Evolutionary conservation across 2,797 vertebrate species (phyloP).

Genomic region (Petrocephalus sullivani): DNA sequence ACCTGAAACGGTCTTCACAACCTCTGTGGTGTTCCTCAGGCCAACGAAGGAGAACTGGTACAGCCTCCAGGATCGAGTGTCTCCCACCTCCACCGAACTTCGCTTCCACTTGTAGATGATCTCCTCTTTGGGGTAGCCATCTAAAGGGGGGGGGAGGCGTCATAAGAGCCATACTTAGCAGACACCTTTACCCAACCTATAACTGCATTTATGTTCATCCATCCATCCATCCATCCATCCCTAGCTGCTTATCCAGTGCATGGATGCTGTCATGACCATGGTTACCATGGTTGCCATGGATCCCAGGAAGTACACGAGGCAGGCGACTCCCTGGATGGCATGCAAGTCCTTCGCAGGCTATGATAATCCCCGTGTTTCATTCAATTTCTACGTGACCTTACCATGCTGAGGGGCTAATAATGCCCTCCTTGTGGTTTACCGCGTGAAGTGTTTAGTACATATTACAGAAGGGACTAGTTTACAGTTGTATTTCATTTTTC

Average conservation of each 20-base stretch:
- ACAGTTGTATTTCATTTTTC: not conserved
- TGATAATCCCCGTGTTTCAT: not conserved
- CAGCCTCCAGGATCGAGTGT: slow-evolving; percentile 96
- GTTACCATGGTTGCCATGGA: not conserved
- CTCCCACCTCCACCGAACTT: slow-evolving; percentile 92
- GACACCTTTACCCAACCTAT: not conserved
- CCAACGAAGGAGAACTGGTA: slow-evolving; percentile 98
- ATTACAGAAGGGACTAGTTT: not conserved
- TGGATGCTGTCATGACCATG: not conserved
- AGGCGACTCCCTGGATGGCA: not conserved
- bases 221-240: not conserved
- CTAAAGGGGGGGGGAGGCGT: slow-evolving; percentile 42
- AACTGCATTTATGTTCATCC: not conserved
- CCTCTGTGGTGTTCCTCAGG: slow-evolving; percentile 85
- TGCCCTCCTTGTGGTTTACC: no score
- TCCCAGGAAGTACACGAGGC: not conserved
- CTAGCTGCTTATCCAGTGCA: not conserved
- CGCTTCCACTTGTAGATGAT: slow-evolving; percentile 96
- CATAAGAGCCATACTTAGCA: not conserved
- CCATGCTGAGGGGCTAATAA: not conserved
- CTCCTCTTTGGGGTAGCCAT: slow-evolving; percentile 94
- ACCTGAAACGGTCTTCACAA: slow-evolving; percentile 95
- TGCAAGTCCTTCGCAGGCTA: not conserved
- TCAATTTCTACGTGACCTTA: not conserved
- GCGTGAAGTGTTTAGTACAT: not conserved